phyloP scores from a whole-genome alignment of 2,797 vertebrate genomes.

The Anomalospiza imberbis region DNA sequence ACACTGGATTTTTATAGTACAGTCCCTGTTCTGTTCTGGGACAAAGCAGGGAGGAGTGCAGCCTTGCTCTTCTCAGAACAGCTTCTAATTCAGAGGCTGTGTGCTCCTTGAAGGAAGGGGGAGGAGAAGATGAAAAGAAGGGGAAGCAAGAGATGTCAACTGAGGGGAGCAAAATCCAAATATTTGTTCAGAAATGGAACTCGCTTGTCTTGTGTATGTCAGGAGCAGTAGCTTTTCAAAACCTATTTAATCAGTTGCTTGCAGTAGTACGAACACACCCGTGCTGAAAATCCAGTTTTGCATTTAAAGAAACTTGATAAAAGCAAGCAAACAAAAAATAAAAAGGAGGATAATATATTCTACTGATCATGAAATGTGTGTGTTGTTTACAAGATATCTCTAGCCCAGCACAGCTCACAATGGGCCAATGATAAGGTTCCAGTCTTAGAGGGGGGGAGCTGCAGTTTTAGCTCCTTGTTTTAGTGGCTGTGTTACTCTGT shows the following conservation, averaged over 20 bases:
- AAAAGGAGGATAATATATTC: background rate
- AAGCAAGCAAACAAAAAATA: background rate
- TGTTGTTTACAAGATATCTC: background rate
- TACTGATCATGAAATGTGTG: background rate
- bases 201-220: background rate
- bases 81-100: conserved; percentile 44
- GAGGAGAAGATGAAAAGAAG: conserved; percentile 33
- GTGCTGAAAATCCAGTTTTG: background rate
- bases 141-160: background rate
- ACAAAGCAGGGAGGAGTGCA: conserved; percentile 56
- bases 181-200: conserved; percentile 14
- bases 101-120: conserved; percentile 30
- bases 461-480: background rate
- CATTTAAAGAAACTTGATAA: background rate
- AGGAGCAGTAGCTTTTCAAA: background rate
- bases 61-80: conserved; percentile 48
- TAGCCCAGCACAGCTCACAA: background rate
- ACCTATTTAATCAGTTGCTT: background rate
- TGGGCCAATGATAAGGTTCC: background rate
- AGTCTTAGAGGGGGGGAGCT: background rate
- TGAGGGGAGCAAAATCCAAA: background rate
- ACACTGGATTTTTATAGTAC: conserved; percentile 58
- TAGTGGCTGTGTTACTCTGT: background rate
- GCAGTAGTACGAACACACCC: background rate
- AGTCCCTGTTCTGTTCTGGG: conserved; percentile 58